These are phyloP conservation scores for Seladonia tumulorum DNA, from an alignment of 2,888 invertebrate species.

Conservation along the genomic window DNA sequence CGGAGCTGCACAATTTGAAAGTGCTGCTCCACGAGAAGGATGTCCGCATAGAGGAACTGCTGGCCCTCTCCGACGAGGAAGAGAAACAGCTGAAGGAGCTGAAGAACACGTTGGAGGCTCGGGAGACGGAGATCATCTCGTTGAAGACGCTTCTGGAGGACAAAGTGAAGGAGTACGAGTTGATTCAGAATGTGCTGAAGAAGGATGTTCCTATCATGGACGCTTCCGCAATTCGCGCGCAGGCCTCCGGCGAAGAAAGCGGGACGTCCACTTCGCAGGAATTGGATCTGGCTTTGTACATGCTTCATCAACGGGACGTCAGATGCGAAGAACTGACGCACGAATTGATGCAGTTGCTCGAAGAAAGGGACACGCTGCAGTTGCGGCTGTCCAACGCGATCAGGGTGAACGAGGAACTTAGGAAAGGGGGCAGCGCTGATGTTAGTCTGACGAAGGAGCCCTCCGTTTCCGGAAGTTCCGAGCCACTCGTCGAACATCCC, in stretches of 20 bases:
- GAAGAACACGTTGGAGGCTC: constrained; percentile 88
- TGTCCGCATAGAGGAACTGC: constrained; percentile 85
- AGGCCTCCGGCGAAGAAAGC: constrained; percentile 75
- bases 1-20: constrained; percentile 90
- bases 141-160: constrained; percentile 88
- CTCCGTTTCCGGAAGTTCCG: constrained; percentile 38
- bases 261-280: constrained; percentile 83
- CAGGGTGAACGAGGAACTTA: constrained; percentile 89
- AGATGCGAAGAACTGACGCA: constrained; percentile 94
- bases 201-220: constrained; percentile 68
- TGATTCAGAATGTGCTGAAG: constrained; percentile 79
- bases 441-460: constrained; percentile 61
- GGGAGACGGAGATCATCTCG: constrained; percentile 86
- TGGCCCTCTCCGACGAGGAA: constrained; percentile 86
- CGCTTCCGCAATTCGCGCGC: constrained; percentile 23
- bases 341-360: constrained; percentile 92
- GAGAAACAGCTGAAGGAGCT: constrained; percentile 86
- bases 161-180: constrained; percentile 87
- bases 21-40: constrained; percentile 86
- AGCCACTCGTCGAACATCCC: constrained; percentile 75
- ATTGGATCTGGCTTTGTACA: constrained; percentile 92
- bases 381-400: constrained; percentile 92
- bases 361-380: constrained; percentile 94
- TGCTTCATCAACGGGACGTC: constrained; percentile 94
- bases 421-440: constrained; percentile 73